Base-by-base conservation (phyloP, 2,888 invertebrate species). In the Lampropteryx suffumata region DNA sequence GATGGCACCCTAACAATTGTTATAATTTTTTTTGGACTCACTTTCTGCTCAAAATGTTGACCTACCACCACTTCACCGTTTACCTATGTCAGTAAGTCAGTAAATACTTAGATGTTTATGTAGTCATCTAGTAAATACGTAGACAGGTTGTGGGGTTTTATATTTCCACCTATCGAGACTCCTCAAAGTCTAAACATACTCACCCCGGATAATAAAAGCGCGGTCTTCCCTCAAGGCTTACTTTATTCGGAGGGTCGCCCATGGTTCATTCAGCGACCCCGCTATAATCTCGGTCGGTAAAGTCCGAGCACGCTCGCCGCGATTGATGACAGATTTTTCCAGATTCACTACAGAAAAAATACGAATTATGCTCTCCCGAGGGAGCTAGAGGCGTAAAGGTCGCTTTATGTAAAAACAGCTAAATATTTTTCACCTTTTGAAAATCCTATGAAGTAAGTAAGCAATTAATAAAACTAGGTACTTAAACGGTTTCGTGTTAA, bases 311-410 rank as follows among this genome's bases (percentile, higher is more conserved):
- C 84, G 84, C 76, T 66, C 65, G 61, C 57, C 59, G 60, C 71
- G 69, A 77, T 77, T 78, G 76, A 79, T 78, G 74, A 73, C 74
- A 76, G 75, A 76, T 76, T 82, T 77, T 68, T 69, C 63, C 65
- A 59, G 68, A 73, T 67, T 67, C 63, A 64, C 55, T 62, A 61
- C 50, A 55, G 59, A 67, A 65, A 71, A 76, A 71, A 61, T 62
- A 64, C 62, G 56, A 67, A 67, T 67, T 67, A 70, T 63, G 42
- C 4, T 26, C 10, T 43, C 53, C 32, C 13, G 7, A 32, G 50
- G 39, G 47, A 28, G 24, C 26, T 24, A 39, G 13, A 24, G 17
- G 30, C 2, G 24, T 30, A 42, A 48, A 29, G 14, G 26, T 41
- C 11, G 44, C 11, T 24, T 30, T 37, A 36, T 28, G 14, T 39